phyloP scores from a whole-genome alignment of 2,113 vertebrate species.

The Rhegmatorhina hoffmannsi region DNA sequence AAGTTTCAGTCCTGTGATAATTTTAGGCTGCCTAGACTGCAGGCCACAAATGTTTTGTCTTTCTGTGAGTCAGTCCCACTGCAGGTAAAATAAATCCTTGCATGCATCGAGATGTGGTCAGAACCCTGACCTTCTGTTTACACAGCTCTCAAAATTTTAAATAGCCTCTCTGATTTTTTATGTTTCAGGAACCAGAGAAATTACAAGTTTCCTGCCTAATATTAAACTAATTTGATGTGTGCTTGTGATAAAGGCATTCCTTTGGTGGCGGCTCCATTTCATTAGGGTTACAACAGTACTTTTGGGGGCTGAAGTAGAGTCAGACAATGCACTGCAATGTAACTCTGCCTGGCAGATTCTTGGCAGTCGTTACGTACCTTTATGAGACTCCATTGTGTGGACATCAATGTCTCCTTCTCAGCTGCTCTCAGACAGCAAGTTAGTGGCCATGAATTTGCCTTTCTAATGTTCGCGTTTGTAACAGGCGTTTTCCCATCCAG shows the following conservation, averaged over 20 bases:
- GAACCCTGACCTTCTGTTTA: conserved; percentile 1
- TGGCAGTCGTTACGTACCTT: conserved; percentile 39
- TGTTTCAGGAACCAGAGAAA: background rate
- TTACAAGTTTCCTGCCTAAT: background rate
- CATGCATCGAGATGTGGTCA: fast-evolving
- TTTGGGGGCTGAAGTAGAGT: background rate
- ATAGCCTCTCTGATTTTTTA: background rate
- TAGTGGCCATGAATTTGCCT: conserved; percentile 46
- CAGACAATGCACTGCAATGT: background rate
- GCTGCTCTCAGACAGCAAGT: conserved; percentile 19
- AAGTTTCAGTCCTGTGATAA: background rate
- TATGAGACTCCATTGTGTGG: conserved; percentile 44
- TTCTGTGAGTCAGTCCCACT: background rate
- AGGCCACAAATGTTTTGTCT: background rate
- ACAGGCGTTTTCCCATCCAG: conserved; percentile 19
- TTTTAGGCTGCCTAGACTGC: background rate
- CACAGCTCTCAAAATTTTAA: background rate
- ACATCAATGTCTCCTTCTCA: conserved; percentile 46
- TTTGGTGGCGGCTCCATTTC: background rate
- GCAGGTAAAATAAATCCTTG: background rate
- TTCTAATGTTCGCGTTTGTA: background rate
- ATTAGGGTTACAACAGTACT: background rate
- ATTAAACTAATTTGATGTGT: background rate
- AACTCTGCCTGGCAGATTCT: conserved; percentile 53
- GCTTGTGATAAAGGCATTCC: background rate